Conservation (phyloP, 2,113 vertebrate genomes). For the Eleginops maclovinus region DNA sequence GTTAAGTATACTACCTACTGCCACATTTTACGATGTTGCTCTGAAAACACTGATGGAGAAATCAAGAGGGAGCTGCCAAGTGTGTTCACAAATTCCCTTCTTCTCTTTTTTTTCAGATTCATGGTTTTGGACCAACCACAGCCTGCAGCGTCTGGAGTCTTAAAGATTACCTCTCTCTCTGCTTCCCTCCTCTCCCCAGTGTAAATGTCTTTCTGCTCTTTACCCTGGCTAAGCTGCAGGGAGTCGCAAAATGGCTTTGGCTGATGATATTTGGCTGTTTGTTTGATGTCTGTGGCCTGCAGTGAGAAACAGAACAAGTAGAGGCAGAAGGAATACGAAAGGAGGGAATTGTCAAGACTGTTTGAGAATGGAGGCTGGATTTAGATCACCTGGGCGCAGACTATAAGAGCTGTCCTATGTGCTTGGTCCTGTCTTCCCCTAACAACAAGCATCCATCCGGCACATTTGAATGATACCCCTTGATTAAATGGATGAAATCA, state of each 20-base stretch:
- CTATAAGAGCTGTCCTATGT: background rate
- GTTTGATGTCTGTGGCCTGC: background rate
- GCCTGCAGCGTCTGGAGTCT: constrained; percentile 37
- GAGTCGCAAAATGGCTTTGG: constrained; percentile 25
- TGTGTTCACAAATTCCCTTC: background rate
- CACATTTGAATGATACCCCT: too few species aligned
- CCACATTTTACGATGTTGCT: background rate
- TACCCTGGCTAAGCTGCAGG: constrained; percentile 40
- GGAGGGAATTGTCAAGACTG: background rate
- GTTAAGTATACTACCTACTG: background rate
- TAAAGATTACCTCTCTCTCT: constrained; percentile 21
- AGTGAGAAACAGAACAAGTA: constrained; percentile 4
- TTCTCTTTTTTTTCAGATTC: background rate
- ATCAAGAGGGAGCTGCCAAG: background rate
- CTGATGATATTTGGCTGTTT: constrained; percentile 33
- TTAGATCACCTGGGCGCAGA: background rate
- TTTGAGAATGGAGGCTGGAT: too few species aligned
- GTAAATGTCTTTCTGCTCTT: constrained; percentile 44
- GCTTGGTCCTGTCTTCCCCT: background rate
- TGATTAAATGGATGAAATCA: too few species aligned
- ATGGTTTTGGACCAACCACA: constrained; percentile 30
- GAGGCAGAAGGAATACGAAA: background rate
- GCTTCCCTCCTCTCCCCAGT: constrained; percentile 1
- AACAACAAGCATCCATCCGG: too few species aligned
- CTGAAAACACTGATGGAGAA: background rate